These are phyloP conservation scores for Acanthurus tractus DNA, from an alignment of 2,797 vertebrate genomes.

Conservation along the genomic window DNA sequence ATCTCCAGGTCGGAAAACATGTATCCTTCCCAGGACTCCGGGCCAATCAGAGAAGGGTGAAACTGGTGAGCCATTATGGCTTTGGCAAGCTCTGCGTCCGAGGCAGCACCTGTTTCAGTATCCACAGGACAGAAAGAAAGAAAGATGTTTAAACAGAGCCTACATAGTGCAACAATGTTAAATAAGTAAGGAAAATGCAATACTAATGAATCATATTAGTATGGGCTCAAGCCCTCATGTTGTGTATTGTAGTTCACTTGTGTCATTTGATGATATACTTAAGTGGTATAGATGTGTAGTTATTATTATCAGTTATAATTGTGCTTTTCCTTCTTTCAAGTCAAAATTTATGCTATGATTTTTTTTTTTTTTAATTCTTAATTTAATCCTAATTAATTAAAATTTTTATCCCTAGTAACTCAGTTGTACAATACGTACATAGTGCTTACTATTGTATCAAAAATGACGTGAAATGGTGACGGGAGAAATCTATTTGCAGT, in stretches of 20 bases:
- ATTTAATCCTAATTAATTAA: not conserved
- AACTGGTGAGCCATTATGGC: constrained; percentile 90
- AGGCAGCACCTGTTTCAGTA: constrained; percentile 68
- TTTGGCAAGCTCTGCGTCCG: constrained; percentile 84
- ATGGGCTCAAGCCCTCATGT: not conserved
- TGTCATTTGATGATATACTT: no score
- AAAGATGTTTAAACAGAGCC: not conserved
- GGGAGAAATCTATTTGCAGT: not conserved
- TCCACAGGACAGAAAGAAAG: constrained; percentile 16
- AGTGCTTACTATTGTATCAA: not conserved
- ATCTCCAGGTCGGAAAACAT: constrained; percentile 90
- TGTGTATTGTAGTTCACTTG: not conserved
- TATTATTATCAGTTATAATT: not conserved
- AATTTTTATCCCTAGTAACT: not conserved
- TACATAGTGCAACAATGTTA: not conserved
- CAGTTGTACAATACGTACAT: no score
- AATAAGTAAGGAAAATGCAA: not conserved
- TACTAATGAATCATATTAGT: not conserved
- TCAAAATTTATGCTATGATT: not conserved
- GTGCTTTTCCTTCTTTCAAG: not conserved
- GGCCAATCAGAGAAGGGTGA: constrained; percentile 83
- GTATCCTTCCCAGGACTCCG: constrained; percentile 91
- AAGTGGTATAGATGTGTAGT: not conserved
- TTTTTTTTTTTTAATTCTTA: not conserved
- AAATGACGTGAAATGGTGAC: not conserved